Evolutionary conservation across 2,113 vertebrate genomes (phyloP).

Genomic region (Callionymus lyra): DNA sequence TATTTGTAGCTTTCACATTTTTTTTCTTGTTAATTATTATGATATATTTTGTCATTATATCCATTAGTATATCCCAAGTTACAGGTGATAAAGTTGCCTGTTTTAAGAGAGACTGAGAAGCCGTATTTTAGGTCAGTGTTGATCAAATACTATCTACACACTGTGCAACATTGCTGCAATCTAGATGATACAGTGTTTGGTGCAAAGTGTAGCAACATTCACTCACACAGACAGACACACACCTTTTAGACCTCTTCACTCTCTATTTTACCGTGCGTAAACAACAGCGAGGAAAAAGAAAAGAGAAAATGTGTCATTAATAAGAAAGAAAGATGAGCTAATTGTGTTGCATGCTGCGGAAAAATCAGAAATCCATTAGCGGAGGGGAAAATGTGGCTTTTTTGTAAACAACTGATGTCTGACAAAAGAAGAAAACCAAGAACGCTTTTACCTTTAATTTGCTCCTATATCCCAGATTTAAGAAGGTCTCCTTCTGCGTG

Average conservation of each 20-base stretch:
- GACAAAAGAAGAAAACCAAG: slow-evolving; percentile 60
- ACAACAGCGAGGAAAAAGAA: slow-evolving; percentile 63
- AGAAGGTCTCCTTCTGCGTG: slow-evolving; percentile 39
- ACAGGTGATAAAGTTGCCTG: too few species aligned
- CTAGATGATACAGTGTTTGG: too few species aligned
- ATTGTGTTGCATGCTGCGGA: slow-evolving; percentile 87
- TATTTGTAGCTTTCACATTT: too few species aligned
- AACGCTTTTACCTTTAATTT: slow-evolving; percentile 80
- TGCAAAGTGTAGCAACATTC: background rate
- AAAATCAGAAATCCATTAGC: slow-evolving; percentile 97
- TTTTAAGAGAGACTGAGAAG: too few species aligned
- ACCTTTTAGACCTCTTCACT: slow-evolving; percentile 46
- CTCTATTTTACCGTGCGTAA: slow-evolving; percentile 43
- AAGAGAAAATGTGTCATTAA: slow-evolving; percentile 82
- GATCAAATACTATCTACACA: too few species aligned
- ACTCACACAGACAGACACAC: slow-evolving; percentile 11
- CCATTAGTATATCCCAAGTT: too few species aligned
- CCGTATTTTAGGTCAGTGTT: too few species aligned
- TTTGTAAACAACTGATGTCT: slow-evolving; percentile 66
- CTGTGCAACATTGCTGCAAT: too few species aligned
- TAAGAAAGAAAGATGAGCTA: slow-evolving; percentile 75
- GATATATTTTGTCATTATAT: too few species aligned
- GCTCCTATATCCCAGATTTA: slow-evolving; percentile 56
- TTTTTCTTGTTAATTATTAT: too few species aligned
- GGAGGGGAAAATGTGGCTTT: slow-evolving; percentile 67